Percentiles rank a stretch among this genome's conserved stretches.
These are phyloP conservation scores for Tilapia sparmanii DNA, from an alignment of 2,113 vertebrate species.

Conservation along the genomic window DNA sequence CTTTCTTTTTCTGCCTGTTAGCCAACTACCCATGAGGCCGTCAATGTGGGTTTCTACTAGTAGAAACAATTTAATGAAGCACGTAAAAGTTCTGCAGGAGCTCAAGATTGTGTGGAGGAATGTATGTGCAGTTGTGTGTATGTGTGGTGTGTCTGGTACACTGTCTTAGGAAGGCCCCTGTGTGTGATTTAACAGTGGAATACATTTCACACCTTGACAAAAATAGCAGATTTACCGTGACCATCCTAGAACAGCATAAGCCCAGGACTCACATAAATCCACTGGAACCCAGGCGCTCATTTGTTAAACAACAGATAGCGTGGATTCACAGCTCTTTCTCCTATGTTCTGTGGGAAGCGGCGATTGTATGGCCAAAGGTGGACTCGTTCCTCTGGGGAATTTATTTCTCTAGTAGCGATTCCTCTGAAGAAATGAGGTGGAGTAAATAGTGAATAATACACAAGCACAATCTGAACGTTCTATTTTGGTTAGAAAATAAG, in stretches of 20 bases:
- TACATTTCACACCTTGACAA: constrained; percentile 58
- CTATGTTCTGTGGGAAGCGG: neutral
- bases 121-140: neutral
- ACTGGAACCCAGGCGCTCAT: constrained; percentile 32
- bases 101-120: neutral
- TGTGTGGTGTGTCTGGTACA: neutral
- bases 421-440: neutral
- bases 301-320: constrained; percentile 51
- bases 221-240: constrained; percentile 65
- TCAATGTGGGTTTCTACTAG: constrained; percentile 12
- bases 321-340: constrained; percentile 11
- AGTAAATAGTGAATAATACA: constrained; percentile 21
- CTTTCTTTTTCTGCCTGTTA: neutral
- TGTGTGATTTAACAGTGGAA: constrained; percentile 55
- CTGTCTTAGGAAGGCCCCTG: constrained; percentile 14
- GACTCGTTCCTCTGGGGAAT: neutral
- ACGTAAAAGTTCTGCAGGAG: constrained; percentile 21
- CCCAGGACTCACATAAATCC: constrained; percentile 55
- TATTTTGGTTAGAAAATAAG: neutral
- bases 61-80: constrained; percentile 32
- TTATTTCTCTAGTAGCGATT: constrained; percentile 4
- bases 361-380: constrained; percentile 34
- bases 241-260: constrained; percentile 33
- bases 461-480: neutral
- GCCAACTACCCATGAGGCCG: neutral